A percentile compares a stretch with the other conserved stretches of the same genome.
Evolutionary conservation across 2,888 invertebrate species (phyloP).

Genomic region (Yponomeuta evonymella): DNA sequence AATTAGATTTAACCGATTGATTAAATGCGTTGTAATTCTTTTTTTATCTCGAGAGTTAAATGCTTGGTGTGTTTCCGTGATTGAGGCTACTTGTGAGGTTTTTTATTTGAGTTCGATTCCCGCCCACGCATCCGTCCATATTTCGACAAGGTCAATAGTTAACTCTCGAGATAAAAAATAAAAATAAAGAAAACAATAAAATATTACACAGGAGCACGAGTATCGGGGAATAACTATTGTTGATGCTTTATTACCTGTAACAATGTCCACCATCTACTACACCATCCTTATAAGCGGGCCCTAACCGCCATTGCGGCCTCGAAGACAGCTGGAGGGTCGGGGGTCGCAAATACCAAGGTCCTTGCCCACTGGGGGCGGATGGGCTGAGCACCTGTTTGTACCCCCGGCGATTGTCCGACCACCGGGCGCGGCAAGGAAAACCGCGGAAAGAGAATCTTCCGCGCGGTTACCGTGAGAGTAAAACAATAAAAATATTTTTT

Average conservation of each 20-base stretch:
- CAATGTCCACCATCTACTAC: no score
- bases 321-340: conserved; percentile 17
- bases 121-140: not conserved
- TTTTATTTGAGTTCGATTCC: not conserved
- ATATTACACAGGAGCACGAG: no score
- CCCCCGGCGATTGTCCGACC: not conserved
- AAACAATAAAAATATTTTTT: no score
- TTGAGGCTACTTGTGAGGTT: not conserved
- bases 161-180: no score
- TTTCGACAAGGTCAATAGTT: not conserved
- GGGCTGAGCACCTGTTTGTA: conserved; percentile 31
- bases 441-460: not conserved
- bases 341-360: conserved; percentile 45
- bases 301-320: not conserved
- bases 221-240: no score
- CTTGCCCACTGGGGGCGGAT: conserved; percentile 24
- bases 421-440: not conserved
- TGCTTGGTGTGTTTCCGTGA: not conserved
- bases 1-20: not conserved
- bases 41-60: not conserved
- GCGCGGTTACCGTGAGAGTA: not conserved
- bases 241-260: no score
- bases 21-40: not conserved
- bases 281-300: not conserved
- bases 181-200: no score